Evolutionary conservation across 2,797 vertebrate genomes (phyloP).

Genomic region (Dipus sagitta): DNA sequence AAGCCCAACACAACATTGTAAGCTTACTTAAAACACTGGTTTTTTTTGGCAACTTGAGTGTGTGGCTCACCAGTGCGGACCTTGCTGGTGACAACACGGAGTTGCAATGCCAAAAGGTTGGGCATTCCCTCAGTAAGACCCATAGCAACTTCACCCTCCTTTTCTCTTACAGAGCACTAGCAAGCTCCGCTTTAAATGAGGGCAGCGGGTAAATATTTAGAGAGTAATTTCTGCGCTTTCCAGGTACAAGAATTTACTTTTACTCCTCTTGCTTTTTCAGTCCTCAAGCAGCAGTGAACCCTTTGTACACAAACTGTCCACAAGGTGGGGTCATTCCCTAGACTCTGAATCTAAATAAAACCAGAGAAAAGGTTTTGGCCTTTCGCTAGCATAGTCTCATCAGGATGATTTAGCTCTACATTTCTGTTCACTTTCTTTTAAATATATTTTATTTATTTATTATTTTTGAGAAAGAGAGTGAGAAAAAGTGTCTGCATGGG

Average conservation of each 20-base stretch:
- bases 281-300: slow-evolving; percentile 20
- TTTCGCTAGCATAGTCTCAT: background rate
- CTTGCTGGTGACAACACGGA: too few relatives aligned
- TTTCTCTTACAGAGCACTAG: slow-evolving; percentile 47
- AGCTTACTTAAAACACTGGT: too few relatives aligned
- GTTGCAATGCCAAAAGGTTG: too few relatives aligned
- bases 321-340: slow-evolving; percentile 7
- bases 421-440: slow-evolving; percentile 9
- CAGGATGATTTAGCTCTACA: background rate
- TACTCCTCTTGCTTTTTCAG: background rate
- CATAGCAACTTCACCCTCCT: background rate
- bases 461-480: too few relatives aligned
- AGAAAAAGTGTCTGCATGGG: too few relatives aligned
- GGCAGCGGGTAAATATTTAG: background rate
- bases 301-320: background rate
- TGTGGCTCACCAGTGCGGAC: too few relatives aligned
- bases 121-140: background rate
- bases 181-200: slow-evolving; percentile 23
- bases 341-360: slow-evolving; percentile 33
- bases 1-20: too few relatives aligned
- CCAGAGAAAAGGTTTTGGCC: background rate
- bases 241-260: background rate
- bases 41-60: too few relatives aligned
- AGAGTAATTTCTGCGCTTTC: background rate
- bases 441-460: too few relatives aligned